phyloP scores from a whole-genome alignment of 2,797 vertebrate genomes.

The Lacerta viridis region DNA sequence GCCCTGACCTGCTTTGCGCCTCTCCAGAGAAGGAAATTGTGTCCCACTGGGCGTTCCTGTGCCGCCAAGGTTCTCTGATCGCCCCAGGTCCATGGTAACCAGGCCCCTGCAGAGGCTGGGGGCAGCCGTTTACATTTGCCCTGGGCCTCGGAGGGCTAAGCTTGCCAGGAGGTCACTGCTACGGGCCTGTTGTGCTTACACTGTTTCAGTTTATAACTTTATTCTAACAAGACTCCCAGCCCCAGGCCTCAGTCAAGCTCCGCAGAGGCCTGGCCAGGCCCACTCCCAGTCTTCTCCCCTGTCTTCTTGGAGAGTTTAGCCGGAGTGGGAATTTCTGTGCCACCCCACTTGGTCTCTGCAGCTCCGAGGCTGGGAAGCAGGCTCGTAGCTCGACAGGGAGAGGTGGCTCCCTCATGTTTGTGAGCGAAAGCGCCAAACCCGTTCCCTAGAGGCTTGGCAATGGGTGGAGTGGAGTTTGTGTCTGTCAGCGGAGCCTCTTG shows the following conservation, averaged over 20 bases:
- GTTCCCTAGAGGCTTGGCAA: no score
- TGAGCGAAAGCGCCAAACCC: neutral
- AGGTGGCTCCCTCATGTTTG: neutral
- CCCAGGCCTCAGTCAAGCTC: no score
- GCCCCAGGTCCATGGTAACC: no score
- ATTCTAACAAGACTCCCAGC: no score
- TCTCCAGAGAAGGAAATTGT: neutral
- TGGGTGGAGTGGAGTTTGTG: no score
- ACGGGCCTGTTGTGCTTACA: no score
- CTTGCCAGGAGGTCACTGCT: no score
- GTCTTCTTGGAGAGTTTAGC: neutral
- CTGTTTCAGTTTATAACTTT: no score
- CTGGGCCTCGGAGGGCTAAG: no score
- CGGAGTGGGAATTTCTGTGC: neutral
- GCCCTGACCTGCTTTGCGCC: neutral
- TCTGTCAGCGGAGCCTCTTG: no score
- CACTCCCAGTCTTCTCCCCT: neutral
- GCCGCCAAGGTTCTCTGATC: neutral
- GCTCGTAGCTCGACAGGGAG: neutral
- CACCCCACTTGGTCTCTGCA: neutral
- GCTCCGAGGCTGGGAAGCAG: neutral
- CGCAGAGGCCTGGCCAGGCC: neutral
- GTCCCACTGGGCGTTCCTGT: neutral
- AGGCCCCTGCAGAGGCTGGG: no score
- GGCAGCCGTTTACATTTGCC: no score